Base-by-base conservation (phyloP, 2,888 invertebrate genomes). In the Epistrophe grossulariae region DNA sequence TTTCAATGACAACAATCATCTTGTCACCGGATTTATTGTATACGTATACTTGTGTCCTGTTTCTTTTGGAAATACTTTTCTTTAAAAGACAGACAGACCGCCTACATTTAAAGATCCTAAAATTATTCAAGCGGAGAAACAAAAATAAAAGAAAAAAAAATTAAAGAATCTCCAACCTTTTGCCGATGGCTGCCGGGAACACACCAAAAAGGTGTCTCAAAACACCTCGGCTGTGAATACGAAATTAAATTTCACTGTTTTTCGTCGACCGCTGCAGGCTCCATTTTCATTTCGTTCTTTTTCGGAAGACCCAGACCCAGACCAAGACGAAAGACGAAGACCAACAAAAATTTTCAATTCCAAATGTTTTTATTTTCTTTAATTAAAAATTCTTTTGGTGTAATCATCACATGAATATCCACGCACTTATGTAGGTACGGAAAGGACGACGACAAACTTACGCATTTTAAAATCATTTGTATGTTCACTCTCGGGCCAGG, bases 141-240 rank as follows among this genome's bases (percentile, higher is more conserved):
- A 57, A 66, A 74, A 31, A 48, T 24, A 19, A 64, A 68, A 60
- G 38, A 24, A 48, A 35, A 19, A 64, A 68, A 60, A 45, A 24
- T 24, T 55, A 35, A 50, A 60, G 31, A 71, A 66, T 40, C 19
- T 38, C 28, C 52, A 55, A 70, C 31, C 60, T 40, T 62, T 19
- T 24, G 24, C 24, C 24, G 62, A 66, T 78, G 72, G 35, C 50
- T 62, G 59, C 52, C 57, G 52, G 71, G 76, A 83, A 68, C 72
- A 87, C 83, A 83, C 83, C 68, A 76, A 79, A 83, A 83, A 87
- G 87, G 87, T 87, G 87, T 87, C 83, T 79, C 50, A 74, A 83
- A 79, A 87, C 87, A 87, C 87, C 87, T 87, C 72, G 87, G 71
- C 87, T 83, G 83, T 87, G 87, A 87, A 87, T 87, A 87, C 87